These are phyloP conservation scores for Sebastiscus albofasciatus DNA, from an alignment of 2,797 vertebrate genomes.

Conservation along the genomic window DNA sequence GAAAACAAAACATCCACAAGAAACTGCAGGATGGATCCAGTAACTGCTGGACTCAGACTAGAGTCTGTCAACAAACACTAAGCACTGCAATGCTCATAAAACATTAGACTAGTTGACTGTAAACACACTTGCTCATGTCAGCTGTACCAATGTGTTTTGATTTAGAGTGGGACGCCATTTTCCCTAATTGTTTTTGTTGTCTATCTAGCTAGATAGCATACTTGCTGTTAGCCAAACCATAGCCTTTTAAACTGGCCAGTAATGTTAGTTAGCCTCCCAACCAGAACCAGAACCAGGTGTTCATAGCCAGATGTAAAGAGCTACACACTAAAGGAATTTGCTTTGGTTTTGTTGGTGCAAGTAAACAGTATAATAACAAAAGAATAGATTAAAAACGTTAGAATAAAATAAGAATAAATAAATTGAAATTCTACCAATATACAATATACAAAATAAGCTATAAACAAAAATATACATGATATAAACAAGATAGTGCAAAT, in stretches of 20 bases:
- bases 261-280: constrained; percentile 11
- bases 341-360: too few species aligned
- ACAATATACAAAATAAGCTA: too few species aligned
- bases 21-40: not conserved
- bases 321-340: too few species aligned
- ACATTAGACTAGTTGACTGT: constrained; percentile 17
- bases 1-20: not conserved
- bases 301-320: too few species aligned
- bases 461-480: too few species aligned
- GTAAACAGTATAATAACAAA: too few species aligned
- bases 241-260: not conserved
- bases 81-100: not conserved
- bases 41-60: not conserved
- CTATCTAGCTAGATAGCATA: constrained; percentile 35
- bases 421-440: too few species aligned
- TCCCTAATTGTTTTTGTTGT: constrained; percentile 43
- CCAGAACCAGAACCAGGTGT: too few species aligned
- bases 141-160: not conserved
- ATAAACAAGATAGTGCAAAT: too few species aligned
- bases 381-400: too few species aligned
- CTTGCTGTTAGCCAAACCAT: constrained; percentile 7
- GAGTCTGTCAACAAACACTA: constrained; percentile 44
- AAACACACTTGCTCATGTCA: constrained; percentile 11
- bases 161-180: constrained; percentile 48
- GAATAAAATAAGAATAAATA: too few species aligned